These are phyloP conservation scores for Macrotus californicus DNA, from an alignment of 2,113 vertebrate species.

Conservation along the genomic window DNA sequence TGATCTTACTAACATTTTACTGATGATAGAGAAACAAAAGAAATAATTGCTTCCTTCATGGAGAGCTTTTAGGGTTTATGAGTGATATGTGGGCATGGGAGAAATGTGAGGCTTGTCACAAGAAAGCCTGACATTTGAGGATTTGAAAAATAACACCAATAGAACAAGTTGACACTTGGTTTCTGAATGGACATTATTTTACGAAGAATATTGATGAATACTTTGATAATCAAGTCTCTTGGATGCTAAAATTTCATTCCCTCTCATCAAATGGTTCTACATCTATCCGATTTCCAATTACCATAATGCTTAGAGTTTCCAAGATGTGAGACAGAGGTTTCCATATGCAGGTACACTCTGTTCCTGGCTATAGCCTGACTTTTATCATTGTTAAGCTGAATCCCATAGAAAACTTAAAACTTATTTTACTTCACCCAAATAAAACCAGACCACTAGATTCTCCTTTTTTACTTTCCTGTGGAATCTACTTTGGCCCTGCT, in stretches of 20 bases:
- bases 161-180: not conserved
- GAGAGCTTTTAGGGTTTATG: not conserved
- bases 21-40: not conserved
- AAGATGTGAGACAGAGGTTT: not conserved
- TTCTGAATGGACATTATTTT: conserved; percentile 1
- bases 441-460: not conserved
- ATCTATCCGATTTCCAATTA: not conserved
- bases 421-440: not conserved
- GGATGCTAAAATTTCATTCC: not conserved
- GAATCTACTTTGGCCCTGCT: not conserved
- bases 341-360: not conserved
- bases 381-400: not conserved
- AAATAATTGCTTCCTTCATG: not conserved
- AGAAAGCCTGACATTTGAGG: not conserved
- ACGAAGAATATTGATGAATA: not conserved
- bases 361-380: not conserved
- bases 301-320: not conserved
- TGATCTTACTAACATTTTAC: not conserved
- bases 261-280: not conserved
- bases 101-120: not conserved
- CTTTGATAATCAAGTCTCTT: not conserved
- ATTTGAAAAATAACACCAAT: not conserved
- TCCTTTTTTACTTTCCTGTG: not conserved
- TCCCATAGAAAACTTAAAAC: not conserved
- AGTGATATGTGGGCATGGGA: not conserved